phyloP scores from a whole-genome alignment of 35 echinoderm and acorn worm genomes.

The Lytechinus variegatus region DNA sequence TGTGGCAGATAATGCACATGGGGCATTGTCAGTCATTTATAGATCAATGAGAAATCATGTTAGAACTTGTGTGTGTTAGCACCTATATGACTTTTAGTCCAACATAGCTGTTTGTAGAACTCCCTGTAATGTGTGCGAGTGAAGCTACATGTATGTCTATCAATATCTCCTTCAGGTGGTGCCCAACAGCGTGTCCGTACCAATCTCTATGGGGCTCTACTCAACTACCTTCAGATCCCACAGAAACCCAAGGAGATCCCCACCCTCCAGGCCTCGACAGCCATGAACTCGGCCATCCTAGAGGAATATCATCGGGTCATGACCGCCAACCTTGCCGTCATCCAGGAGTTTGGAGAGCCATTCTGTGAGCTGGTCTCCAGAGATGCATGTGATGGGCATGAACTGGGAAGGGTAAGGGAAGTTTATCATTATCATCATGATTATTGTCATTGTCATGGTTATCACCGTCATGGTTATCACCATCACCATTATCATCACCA shows the following conservation, averaged over 20 bases:
- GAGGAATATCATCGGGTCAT: slow-evolving; percentile 84
- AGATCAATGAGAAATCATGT: too few relatives aligned
- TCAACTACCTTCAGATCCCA: slow-evolving; percentile 91
- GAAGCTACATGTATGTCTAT: neutral
- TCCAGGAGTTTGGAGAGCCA: slow-evolving; percentile 80
- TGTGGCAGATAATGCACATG: too few relatives aligned
- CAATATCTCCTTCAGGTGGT: slow-evolving; percentile 50
- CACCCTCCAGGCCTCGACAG: slow-evolving; percentile 58
- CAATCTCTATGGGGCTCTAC: slow-evolving; percentile 84
- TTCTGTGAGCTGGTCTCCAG: slow-evolving; percentile 89
- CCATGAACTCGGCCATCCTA: slow-evolving; percentile 66
- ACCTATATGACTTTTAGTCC: too few relatives aligned
- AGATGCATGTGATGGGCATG: slow-evolving; percentile 94
- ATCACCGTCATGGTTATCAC: too few relatives aligned
- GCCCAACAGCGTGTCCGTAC: slow-evolving; percentile 80
- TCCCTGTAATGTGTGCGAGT: too few relatives aligned
- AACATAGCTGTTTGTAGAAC: too few relatives aligned
- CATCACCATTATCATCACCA: too few relatives aligned
- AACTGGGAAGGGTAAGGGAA: slow-evolving; percentile 81
- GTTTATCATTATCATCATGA: too few relatives aligned
- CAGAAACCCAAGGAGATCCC: slow-evolving; percentile 73
- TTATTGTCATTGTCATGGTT: too few relatives aligned
- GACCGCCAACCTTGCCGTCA: slow-evolving; percentile 73
- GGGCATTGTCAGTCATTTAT: too few relatives aligned
- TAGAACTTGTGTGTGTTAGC: too few relatives aligned